Percentiles rank a stretch among this genome's conserved stretches.
These are phyloP conservation scores for Gari tellinella DNA, from an alignment of 2,888 invertebrate species.

Conservation along the genomic window DNA sequence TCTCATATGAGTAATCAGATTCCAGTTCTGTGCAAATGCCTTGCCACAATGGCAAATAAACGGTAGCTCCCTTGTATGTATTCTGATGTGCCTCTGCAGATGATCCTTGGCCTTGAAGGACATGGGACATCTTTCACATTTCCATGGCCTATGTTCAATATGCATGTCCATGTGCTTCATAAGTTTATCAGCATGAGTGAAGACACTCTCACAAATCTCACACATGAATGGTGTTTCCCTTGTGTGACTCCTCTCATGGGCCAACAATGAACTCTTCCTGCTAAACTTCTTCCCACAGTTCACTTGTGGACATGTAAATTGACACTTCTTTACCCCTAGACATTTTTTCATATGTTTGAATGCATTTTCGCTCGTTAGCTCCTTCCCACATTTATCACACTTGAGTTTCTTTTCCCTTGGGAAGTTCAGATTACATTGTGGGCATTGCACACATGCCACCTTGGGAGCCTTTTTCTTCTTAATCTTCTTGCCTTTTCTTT, in stretches of 20 bases:
- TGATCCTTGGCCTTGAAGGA: neutral
- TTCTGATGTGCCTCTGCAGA: constrained; percentile 10
- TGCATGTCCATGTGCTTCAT: constrained; percentile 6
- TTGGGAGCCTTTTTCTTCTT: too few species aligned
- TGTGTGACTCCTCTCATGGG: constrained; percentile 5
- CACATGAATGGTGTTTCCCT: constrained; percentile 10
- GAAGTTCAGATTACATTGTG: too few species aligned
- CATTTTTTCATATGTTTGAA: too few species aligned
- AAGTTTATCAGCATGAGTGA: constrained; percentile 5
- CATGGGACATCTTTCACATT: constrained; percentile 8
- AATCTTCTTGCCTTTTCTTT: too few species aligned
- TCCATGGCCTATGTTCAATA: neutral
- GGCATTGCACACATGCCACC: too few species aligned
- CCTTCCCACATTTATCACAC: too few species aligned
- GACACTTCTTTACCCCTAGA: too few species aligned
- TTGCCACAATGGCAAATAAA: constrained; percentile 8
- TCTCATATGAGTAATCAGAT: neutral
- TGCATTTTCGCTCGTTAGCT: too few species aligned
- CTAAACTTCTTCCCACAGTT: constrained; percentile 9
- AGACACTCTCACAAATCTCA: constrained; percentile 5
- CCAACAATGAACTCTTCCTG: neutral
- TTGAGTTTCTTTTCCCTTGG: too few species aligned
- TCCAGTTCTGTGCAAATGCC: constrained; percentile 6
- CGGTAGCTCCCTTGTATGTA: constrained; percentile 8
- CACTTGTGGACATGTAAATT: too few species aligned